Evolutionary conservation across 2,113 vertebrate species (phyloP).

Genomic region (Engystomops pustulosus): DNA sequence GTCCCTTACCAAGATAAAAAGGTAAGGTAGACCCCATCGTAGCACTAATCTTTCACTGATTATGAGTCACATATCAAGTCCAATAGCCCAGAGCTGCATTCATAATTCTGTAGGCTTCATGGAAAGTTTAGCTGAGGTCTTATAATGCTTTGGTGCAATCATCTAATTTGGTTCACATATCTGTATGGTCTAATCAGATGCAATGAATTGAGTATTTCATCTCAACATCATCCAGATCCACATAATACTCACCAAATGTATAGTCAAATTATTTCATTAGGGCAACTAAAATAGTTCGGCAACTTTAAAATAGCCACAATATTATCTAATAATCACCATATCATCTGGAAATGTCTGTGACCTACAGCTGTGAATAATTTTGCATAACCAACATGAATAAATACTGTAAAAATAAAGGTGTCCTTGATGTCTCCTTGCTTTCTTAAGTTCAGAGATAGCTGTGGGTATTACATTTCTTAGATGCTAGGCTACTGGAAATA

Average conservation of each 20-base stretch:
- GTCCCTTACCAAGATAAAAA: too few relatives aligned
- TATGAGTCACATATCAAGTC: background rate
- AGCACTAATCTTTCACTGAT: background rate
- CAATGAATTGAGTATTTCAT: too few relatives aligned
- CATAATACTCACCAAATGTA: background rate
- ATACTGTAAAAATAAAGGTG: background rate
- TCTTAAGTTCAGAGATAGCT: constrained; percentile 13
- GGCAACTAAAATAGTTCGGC: background rate
- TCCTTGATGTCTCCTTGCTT: background rate
- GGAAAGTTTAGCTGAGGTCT: too few relatives aligned
- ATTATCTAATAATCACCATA: background rate
- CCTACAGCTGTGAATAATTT: background rate
- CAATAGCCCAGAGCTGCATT: background rate
- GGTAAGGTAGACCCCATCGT: too few relatives aligned
- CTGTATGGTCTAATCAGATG: too few relatives aligned
- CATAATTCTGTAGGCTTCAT: too few relatives aligned
- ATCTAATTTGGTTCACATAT: too few relatives aligned
- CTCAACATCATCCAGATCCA: too few relatives aligned
- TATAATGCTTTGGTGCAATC: too few relatives aligned
- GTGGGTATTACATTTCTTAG: background rate
- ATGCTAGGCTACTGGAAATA: background rate
- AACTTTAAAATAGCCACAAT: background rate
- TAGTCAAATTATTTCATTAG: background rate
- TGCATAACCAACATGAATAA: background rate
- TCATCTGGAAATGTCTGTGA: background rate